phyloP scores from a whole-genome alignment of 1,140 invertebrate species.

The Lepidostoma basale region DNA sequence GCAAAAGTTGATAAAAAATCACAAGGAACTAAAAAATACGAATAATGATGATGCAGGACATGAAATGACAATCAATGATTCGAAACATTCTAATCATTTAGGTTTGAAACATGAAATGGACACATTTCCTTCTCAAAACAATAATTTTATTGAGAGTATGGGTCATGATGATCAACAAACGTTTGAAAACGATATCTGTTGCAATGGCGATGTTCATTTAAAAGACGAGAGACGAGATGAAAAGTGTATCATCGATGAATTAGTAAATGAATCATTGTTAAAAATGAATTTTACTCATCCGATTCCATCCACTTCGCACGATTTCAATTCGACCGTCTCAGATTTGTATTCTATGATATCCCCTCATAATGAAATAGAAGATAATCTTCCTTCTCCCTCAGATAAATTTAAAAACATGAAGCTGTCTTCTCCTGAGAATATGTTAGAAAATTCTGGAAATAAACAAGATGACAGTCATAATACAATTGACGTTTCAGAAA shows the following conservation, averaged over 20 bases:
- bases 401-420: slow-evolving; percentile 61
- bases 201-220: neutral
- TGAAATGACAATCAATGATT: neutral
- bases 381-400: slow-evolving; percentile 58
- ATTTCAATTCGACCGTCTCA: neutral
- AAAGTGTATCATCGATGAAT: slow-evolving; percentile 51
- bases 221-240: neutral
- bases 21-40: slow-evolving; percentile 32
- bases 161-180: neutral
- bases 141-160: neutral
- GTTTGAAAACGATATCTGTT: neutral
- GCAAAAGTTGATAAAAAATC: slow-evolving; percentile 54
- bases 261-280: slow-evolving; percentile 54
- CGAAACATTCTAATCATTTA: neutral
- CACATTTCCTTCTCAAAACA: neutral
- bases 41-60: neutral
- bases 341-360: slow-evolving; percentile 41
- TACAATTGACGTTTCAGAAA: neutral
- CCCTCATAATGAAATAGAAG: slow-evolving; percentile 47
- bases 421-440: slow-evolving; percentile 49
- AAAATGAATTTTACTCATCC: slow-evolving; percentile 47
- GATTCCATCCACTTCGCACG: slow-evolving; percentile 1
- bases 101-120: neutral
- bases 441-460: neutral
- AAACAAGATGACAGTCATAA: neutral